A percentile compares a stretch with the other conserved stretches of the same genome.
Evolutionary conservation across 23 tunicate genomes (phyloP).

Genomic region (Phallusia fumigata): DNA sequence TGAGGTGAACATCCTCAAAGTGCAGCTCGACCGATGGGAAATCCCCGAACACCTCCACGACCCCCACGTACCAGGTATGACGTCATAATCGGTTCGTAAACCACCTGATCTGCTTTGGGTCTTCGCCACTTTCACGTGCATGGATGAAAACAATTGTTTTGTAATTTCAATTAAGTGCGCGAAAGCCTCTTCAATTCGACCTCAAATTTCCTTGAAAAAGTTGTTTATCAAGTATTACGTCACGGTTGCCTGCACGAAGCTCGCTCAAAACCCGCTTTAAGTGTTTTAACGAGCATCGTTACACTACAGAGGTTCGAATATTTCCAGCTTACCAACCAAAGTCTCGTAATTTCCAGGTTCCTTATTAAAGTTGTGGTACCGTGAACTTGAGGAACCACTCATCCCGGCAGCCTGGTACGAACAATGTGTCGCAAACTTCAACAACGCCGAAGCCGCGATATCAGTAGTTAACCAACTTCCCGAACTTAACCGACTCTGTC

Average conservation of each 20-base stretch:
- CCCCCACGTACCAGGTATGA: conserved; percentile 92
- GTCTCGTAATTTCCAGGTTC: conserved; percentile 77
- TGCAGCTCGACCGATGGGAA: conserved; percentile 79
- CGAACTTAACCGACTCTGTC: conserved; percentile 80
- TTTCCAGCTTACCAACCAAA: too few relatives aligned
- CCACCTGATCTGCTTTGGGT: too few relatives aligned
- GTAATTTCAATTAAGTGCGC: too few relatives aligned
- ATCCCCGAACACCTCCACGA: conserved; percentile 61
- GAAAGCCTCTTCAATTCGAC: too few relatives aligned
- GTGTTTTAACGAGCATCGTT: too few relatives aligned
- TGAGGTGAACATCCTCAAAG: conserved; percentile 90
- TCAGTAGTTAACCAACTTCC: conserved; percentile 79
- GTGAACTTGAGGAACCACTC: conserved; percentile 94
- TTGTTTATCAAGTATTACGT: too few relatives aligned
- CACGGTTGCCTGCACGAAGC: too few relatives aligned
- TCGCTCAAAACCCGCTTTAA: too few relatives aligned
- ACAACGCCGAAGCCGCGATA: conserved; percentile 49
- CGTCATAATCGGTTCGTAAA: not conserved
- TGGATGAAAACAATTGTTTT: too few relatives aligned
- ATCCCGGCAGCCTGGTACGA: conserved; percentile 81
- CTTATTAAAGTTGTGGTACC: conserved; percentile 89
- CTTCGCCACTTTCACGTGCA: too few relatives aligned
- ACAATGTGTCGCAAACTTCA: conserved; percentile 54
- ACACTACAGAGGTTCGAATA: too few relatives aligned
- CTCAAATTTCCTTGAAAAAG: too few relatives aligned